Evolutionary conservation across 2,113 vertebrate species (phyloP).

Genomic region (Pimephales promelas): DNA sequence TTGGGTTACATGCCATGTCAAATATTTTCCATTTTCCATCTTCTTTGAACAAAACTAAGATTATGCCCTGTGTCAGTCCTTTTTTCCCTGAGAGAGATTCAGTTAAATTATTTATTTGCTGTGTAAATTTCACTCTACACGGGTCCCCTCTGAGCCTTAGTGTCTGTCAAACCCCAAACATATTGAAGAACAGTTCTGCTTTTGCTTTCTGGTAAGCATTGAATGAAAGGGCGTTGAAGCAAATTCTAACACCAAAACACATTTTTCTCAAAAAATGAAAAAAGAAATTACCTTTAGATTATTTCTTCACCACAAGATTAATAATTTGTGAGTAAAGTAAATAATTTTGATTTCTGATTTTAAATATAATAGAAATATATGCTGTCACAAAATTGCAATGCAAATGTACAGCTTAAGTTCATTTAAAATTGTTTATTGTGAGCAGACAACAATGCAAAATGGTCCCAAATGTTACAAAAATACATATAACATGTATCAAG

Average conservation of each 20-base stretch:
- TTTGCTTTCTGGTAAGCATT: conserved; percentile 18
- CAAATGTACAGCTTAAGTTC: conserved; percentile 54
- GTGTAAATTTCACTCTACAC: conserved; percentile 15
- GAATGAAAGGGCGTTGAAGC: not conserved
- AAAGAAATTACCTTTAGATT: no score
- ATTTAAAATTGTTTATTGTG: conserved; percentile 60
- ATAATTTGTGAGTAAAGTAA: no score
- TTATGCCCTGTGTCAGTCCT: not conserved
- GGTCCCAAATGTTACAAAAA: conserved; percentile 44
- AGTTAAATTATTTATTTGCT: conserved; percentile 1
- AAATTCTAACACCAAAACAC: not conserved
- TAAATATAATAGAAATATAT: no score
- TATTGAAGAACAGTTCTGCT: conserved; percentile 2
- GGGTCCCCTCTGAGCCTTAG: not conserved
- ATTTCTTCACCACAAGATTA: no score
- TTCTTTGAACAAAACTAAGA: not conserved
- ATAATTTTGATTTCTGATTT: no score
- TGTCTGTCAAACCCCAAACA: conserved; percentile 18
- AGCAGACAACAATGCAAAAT: conserved; percentile 52
- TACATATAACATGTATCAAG: conserved; percentile 54
- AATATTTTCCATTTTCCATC: conserved; percentile 1
- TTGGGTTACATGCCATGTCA: not conserved
- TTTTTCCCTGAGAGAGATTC: not conserved
- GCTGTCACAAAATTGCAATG: not conserved
- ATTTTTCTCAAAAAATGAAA: not conserved